phyloP scores from a whole-genome alignment of 2,888 invertebrate species.

The Pyrocoelia pectoralis region DNA sequence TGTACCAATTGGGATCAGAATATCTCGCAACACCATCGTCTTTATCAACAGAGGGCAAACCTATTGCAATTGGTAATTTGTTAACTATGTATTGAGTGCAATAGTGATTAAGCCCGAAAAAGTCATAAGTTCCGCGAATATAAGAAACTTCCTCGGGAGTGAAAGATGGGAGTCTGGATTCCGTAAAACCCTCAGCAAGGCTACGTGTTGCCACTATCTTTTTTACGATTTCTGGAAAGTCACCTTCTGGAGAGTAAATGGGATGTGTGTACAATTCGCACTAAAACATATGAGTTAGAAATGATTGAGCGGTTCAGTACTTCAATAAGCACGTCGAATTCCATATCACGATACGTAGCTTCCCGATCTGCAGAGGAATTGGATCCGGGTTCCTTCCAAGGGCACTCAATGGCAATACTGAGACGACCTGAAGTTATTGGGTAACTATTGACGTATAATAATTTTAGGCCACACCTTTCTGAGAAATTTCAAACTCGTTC shows the following conservation, averaged over 20 bases:
- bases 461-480: not conserved
- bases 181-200: conserved; percentile 62
- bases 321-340: not conserved
- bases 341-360: not conserved
- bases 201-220: conserved; percentile 64
- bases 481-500: conserved; percentile 34
- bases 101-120: conserved; percentile 63
- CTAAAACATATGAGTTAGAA: conserved; percentile 28
- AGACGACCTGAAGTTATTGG: not conserved
- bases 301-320: conserved; percentile 34
- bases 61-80: conserved; percentile 5
- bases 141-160: conserved; percentile 60
- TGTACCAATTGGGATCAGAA: not conserved
- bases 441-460: not conserved
- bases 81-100: conserved; percentile 45
- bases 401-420: not conserved
- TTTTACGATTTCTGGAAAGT: conserved; percentile 66
- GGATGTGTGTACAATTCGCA: conserved; percentile 66
- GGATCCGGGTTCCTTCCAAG: not conserved
- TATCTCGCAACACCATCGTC: conserved; percentile 55
- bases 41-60: conserved; percentile 16
- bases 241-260: conserved; percentile 64
- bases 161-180: conserved; percentile 67
- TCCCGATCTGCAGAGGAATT: not conserved
- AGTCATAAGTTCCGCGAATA: conserved; percentile 61